These are phyloP conservation scores for Vicugna pacos DNA, from an alignment of 2,113 vertebrate genomes.

Conservation along the genomic window DNA sequence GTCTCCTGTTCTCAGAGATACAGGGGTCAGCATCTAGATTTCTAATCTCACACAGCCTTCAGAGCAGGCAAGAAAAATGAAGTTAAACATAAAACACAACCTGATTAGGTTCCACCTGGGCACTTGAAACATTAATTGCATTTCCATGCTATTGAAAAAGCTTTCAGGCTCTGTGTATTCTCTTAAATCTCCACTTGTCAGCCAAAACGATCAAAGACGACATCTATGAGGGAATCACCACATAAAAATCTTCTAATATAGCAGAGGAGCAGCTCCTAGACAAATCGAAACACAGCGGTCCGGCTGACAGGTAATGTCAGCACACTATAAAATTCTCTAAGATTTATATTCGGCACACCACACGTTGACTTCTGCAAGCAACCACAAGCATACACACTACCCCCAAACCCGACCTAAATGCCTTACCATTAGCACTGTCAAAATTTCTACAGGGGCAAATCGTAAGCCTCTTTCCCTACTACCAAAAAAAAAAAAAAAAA, in stretches of 20 bases:
- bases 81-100: constrained; percentile 62
- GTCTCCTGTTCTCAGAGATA: background rate
- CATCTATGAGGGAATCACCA: constrained; percentile 50
- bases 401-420: background rate
- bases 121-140: constrained; percentile 52
- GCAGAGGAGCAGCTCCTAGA: constrained; percentile 55
- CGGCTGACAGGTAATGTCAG: background rate
- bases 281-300: constrained; percentile 40
- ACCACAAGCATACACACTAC: background rate
- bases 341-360: background rate
- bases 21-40: background rate
- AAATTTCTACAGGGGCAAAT: constrained; percentile 4
- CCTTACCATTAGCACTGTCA: background rate
- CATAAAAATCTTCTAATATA: constrained; percentile 51
- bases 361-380: background rate
- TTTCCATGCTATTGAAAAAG: constrained; percentile 61
- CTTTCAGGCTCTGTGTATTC: constrained; percentile 59
- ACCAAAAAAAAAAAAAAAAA: constrained; percentile 6
- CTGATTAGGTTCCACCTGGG: constrained; percentile 52
- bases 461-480: background rate
- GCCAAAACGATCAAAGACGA: constrained; percentile 54
- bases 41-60: constrained; percentile 40
- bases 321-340: background rate
- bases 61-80: constrained; percentile 63
- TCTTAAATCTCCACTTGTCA: constrained; percentile 66